These are phyloP conservation scores for Oopsacas minuta DNA, from an alignment of 37 sponge, comb jelly and placozoan species.

Conservation along the genomic window DNA sequence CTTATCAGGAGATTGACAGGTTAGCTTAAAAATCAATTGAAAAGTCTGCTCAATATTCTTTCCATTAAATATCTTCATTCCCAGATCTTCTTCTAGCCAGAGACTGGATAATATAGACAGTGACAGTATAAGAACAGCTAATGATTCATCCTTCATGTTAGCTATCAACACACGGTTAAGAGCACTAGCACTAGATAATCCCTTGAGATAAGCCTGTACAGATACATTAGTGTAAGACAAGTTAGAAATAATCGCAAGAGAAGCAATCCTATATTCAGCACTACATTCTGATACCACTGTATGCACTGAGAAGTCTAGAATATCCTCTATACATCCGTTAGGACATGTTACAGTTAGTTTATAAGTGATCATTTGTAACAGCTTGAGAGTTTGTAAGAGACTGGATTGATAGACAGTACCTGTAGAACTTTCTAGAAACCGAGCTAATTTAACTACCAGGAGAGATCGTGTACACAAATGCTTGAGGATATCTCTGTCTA, in stretches of 20 bases:
- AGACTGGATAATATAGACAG: constrained; percentile 25
- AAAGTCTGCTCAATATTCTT: constrained; percentile 33
- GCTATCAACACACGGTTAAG: constrained; percentile 22
- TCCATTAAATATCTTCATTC: constrained; percentile 23
- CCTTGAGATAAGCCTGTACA: constrained; percentile 28
- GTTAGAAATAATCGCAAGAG: constrained; percentile 24
- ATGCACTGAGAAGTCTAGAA: background rate
- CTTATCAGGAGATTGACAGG: background rate
- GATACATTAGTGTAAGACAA: constrained; percentile 17
- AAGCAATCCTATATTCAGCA: background rate
- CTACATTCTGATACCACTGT: background rate
- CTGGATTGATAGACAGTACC: background rate
- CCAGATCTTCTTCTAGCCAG: constrained; percentile 24
- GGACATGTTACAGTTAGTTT: constrained; percentile 19
- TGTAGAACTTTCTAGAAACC: background rate
- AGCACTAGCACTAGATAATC: constrained; percentile 8
- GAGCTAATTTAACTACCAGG: background rate
- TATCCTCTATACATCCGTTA: constrained; percentile 20
- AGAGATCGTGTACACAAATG: background rate
- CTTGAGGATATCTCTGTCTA: background rate
- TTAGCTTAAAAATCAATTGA: constrained; percentile 25
- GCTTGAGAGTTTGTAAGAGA: background rate
- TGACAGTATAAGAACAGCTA: constrained; percentile 22
- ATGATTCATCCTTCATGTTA: background rate
- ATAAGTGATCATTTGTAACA: constrained; percentile 20